phyloP scores from a whole-genome alignment of 2,113 vertebrate species.

The Scomber colias region DNA sequence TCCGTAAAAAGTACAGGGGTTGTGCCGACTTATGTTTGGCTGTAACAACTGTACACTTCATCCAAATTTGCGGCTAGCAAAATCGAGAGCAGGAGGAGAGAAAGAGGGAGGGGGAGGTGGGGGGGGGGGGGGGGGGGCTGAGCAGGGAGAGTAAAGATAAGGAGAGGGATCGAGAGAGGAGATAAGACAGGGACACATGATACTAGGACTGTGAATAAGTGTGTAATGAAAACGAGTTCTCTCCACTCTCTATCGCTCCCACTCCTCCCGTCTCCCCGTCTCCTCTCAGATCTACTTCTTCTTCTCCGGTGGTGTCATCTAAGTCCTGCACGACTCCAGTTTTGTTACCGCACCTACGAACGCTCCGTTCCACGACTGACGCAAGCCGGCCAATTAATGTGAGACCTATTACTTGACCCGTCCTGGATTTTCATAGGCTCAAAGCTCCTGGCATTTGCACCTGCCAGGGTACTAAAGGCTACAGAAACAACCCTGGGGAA shows the following conservation, averaged over 20 bases:
- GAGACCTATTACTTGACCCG: neutral
- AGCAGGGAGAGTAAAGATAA: constrained; percentile 47
- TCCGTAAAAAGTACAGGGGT: constrained; percentile 38
- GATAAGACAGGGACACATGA: constrained; percentile 44
- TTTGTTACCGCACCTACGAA: neutral
- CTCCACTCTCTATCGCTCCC: neutral
- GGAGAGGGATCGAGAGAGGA: constrained; percentile 31
- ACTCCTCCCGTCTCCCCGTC: neutral
- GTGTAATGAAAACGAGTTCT: constrained; percentile 31
- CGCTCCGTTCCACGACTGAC: neutral
- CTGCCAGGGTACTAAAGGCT: too few relatives aligned
- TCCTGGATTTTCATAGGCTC: neutral
- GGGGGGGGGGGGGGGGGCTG: neutral
- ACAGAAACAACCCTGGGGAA: neutral
- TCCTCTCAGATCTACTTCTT: neutral
- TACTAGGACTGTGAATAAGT: constrained; percentile 37
- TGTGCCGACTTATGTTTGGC: constrained; percentile 51
- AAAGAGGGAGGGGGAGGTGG: neutral
- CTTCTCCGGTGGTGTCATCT: neutral
- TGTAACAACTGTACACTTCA: constrained; percentile 35
- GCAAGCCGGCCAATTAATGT: neutral
- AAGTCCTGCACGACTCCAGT: neutral
- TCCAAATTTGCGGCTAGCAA: constrained; percentile 35
- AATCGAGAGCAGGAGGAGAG: neutral
- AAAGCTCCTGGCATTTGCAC: neutral